phyloP scores from a whole-genome alignment of 2,113 vertebrate species.

The Rhinolophus sinicus region DNA sequence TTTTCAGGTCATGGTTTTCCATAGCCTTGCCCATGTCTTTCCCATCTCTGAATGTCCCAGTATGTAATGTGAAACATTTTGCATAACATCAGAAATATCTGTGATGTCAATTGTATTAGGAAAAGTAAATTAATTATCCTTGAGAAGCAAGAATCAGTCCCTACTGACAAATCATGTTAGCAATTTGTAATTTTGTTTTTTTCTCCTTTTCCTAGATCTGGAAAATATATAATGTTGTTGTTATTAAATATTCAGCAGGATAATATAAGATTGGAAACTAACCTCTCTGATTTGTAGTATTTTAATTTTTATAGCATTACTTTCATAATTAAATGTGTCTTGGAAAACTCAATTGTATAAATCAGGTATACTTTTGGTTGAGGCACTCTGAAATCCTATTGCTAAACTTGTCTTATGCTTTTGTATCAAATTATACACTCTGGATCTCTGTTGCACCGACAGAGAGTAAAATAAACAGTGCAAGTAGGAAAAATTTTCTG shows the following conservation, averaged over 20 bases:
- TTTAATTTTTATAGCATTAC: conserved; percentile 59
- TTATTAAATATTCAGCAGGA: conserved; percentile 27
- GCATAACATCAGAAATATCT: not conserved
- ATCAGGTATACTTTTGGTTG: conserved; percentile 38
- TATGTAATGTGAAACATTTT: not conserved
- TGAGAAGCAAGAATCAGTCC: not conserved
- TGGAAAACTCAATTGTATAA: conserved; percentile 57
- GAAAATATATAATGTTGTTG: not conserved
- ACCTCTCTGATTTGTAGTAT: conserved; percentile 49
- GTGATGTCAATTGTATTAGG: not conserved
- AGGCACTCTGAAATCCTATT: conserved; percentile 64
- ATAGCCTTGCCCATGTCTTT: not conserved
- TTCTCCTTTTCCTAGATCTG: not conserved
- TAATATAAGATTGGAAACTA: conserved; percentile 59
- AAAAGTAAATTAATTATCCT: not conserved
- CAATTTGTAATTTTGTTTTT: not conserved
- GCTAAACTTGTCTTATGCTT: conserved; percentile 72
- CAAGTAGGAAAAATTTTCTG: conserved; percentile 50
- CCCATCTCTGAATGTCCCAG: not conserved
- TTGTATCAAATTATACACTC: conserved; percentile 73
- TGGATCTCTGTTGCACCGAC: conserved; percentile 55
- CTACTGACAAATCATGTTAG: not conserved
- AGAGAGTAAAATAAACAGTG: conserved; percentile 73
- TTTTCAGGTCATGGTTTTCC: not conserved
- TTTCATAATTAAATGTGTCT: not conserved